phyloP scores from a whole-genome alignment of 2,113 vertebrate species.

The Pterophyllum scalare region DNA sequence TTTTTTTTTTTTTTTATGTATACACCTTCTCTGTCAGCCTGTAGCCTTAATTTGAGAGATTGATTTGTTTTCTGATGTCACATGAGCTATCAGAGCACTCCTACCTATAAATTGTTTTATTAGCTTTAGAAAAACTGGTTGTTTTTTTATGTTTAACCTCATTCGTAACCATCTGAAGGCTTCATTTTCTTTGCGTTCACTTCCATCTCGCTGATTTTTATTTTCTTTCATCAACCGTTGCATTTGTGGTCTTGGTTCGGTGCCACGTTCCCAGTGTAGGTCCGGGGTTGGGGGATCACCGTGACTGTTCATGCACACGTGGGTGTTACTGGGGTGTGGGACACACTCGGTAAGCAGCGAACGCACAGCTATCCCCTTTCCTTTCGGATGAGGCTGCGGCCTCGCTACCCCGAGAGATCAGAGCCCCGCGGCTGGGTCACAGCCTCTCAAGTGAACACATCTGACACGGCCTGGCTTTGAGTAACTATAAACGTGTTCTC shows the following conservation, averaged over 20 bases:
- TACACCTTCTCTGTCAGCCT: slow-evolving; percentile 34
- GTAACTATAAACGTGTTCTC: slow-evolving; percentile 47
- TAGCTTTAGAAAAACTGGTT: background rate
- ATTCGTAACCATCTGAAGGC: background rate
- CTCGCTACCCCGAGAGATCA: slow-evolving; percentile 42
- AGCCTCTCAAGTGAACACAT: slow-evolving; percentile 58
- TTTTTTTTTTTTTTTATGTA: slow-evolving; percentile 38
- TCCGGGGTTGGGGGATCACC: slow-evolving; percentile 1
- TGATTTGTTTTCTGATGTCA: slow-evolving; percentile 53
- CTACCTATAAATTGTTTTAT: background rate
- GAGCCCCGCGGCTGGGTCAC: slow-evolving; percentile 38
- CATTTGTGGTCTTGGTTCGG: background rate
- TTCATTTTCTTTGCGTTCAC: background rate
- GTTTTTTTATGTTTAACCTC: accelerated
- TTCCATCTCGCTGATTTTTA: background rate
- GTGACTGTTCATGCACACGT: background rate
- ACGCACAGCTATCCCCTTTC: slow-evolving; percentile 56
- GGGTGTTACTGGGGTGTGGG: slow-evolving; percentile 33
- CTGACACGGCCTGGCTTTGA: slow-evolving; percentile 39
- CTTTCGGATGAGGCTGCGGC: slow-evolving; percentile 9
- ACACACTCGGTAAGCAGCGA: slow-evolving; percentile 36
- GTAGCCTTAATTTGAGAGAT: slow-evolving; percentile 55
- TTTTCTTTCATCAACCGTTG: background rate
- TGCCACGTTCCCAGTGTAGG: slow-evolving; percentile 15
- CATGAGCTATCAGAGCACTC: background rate